These are phyloP conservation scores for Donacobius atricapilla DNA, from an alignment of 2,113 vertebrate species.

Conservation along the genomic window DNA sequence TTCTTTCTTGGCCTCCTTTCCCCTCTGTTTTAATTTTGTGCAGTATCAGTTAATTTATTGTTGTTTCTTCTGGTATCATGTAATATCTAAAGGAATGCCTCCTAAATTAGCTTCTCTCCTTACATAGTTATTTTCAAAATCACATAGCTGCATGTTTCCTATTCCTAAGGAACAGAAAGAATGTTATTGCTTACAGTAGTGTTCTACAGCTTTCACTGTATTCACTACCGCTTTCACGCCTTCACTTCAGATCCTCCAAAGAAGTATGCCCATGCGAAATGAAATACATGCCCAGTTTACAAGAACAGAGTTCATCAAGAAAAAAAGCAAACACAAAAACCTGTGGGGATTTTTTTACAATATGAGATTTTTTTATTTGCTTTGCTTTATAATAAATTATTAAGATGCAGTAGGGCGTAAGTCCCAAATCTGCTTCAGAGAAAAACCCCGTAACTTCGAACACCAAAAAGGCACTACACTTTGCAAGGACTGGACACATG, in stretches of 20 bases:
- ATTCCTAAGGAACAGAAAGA: neutral
- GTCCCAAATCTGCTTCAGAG: neutral
- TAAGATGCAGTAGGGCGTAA: neutral
- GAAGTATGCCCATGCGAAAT: neutral
- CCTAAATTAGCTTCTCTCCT: neutral
- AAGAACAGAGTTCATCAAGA: neutral
- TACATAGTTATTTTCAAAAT: neutral
- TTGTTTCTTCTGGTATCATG: neutral
- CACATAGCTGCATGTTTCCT: neutral
- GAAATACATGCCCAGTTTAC: neutral
- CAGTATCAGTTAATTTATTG: neutral
- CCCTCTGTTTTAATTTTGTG: neutral
- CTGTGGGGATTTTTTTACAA: neutral
- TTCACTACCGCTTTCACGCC: neutral
- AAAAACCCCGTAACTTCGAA: neutral
- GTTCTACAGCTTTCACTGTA: neutral
- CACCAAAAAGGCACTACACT: neutral
- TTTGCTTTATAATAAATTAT: neutral
- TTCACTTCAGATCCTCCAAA: neutral
- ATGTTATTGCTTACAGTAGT: neutral
- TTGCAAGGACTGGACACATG: neutral
- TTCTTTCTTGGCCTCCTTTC: constrained; percentile 15
- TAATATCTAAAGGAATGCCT: neutral
- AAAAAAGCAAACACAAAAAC: neutral
- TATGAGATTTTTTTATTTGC: neutral